phyloP scores from a whole-genome alignment of 2,797 vertebrate genomes.

The Rhabdophis nuchalis region DNA sequence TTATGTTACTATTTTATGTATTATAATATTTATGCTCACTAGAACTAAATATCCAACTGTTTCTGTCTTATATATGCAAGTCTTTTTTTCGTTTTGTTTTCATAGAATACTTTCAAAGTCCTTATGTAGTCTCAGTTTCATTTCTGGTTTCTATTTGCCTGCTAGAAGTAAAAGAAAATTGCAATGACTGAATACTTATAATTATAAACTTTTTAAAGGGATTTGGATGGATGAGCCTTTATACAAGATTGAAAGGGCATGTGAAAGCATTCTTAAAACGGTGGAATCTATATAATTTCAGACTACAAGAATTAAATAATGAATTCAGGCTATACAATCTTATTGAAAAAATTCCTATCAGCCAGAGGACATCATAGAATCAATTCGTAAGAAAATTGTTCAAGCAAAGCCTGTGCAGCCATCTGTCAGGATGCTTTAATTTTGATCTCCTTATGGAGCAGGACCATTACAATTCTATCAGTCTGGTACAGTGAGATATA shows the following conservation, averaged over 20 bases:
- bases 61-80: neutral
- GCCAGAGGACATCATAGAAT: neutral
- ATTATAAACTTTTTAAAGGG: neutral
- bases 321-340: neutral
- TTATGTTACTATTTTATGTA: neutral
- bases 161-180: neutral
- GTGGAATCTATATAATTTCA: neutral
- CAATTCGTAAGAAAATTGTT: neutral
- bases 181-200: neutral
- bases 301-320: neutral
- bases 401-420: neutral
- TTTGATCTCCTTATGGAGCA: neutral
- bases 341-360: neutral
- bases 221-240: neutral
- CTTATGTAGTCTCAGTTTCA: neutral
- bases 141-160: neutral
- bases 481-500: neutral
- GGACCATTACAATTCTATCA: neutral
- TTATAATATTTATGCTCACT: neutral
- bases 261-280: neutral
- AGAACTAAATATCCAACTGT: neutral
- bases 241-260: neutral
- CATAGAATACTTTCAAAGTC: neutral
- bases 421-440: neutral
- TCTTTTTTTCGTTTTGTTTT: neutral